phyloP scores from a whole-genome alignment of 1,140 invertebrate genomes.

The Zaprionus africanus region DNA sequence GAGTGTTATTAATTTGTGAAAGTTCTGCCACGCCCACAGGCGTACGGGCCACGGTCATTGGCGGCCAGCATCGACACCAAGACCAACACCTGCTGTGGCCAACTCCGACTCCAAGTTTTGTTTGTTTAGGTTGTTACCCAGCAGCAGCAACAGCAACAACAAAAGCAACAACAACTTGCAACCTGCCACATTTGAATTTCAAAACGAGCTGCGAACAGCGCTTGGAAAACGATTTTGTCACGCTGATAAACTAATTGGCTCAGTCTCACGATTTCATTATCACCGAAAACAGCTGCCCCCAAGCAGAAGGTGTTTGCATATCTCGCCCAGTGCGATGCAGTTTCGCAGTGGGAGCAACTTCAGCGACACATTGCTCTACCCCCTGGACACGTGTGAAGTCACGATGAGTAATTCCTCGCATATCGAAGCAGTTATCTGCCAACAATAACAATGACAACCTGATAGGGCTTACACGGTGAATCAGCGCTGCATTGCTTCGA shows the following conservation, averaged over 20 bases:
- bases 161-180: slow-evolving; percentile 20
- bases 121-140: slow-evolving; percentile 25
- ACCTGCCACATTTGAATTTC: slow-evolving; percentile 74
- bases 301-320: slow-evolving; percentile 24
- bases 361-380: background rate
- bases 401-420: slow-evolving; percentile 36
- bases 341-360: background rate
- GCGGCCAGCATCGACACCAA: slow-evolving; percentile 1
- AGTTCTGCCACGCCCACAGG: slow-evolving; percentile 69
- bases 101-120: slow-evolving; percentile 28
- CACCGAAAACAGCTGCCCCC: slow-evolving; percentile 44
- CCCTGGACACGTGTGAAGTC: background rate
- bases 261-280: slow-evolving; percentile 69
- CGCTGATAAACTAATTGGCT: slow-evolving; percentile 75
- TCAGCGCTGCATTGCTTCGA: slow-evolving; percentile 24
- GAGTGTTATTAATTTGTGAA: slow-evolving; percentile 80
- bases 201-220: slow-evolving; percentile 47
- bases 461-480: slow-evolving; percentile 45
- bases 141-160: slow-evolving; percentile 3
- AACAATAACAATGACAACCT: slow-evolving; percentile 17
- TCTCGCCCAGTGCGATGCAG: slow-evolving; percentile 52
- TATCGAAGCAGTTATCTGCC: slow-evolving; percentile 33
- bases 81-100: slow-evolving; percentile 53
- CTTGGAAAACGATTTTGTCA: slow-evolving; percentile 60
- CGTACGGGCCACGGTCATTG: slow-evolving; percentile 4